Evolutionary conservation across 1,140 invertebrate genomes (phyloP), one percentile per base, ranked within the genome.

Genomic region (Phortica variegata): DNA sequence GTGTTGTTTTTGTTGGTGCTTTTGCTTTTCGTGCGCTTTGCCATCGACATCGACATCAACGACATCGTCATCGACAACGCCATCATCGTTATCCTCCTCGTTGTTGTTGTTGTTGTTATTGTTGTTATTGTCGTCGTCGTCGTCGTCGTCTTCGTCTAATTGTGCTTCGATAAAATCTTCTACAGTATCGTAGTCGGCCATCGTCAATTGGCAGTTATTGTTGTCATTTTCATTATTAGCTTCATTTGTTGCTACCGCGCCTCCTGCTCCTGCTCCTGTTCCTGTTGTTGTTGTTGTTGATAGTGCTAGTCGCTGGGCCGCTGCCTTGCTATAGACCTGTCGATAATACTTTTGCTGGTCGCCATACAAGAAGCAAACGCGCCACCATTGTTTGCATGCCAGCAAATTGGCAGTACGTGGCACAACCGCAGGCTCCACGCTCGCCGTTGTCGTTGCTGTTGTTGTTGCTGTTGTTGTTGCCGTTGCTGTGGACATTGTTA

Each of bases 321-420:
- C 73, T 58, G 82, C 79, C 63, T 82, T 84, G 9, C 85, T 86
- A 72, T 90, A 90, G 32, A 90, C 73, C 59, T 89, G 87, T 61
- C 87, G 78, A 78, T 90, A 90, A 75, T 89, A 87, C 66, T 89
- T 89, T 69, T 88, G 86, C 73, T 90, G 88, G 68, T 90, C 88
- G 19, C 88, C 88, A 65, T 90, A 87, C 78, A 90, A 86, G 84
- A 87, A 90, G 68, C 88, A 91, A 43, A 90, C 88, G 77, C 87
- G 88, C 88, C 88, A 90, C 88, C 88, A 91, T 79, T 90, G 87
- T 74, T 87, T 87, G 79, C 87, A 89, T 84, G 88, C 87, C 46
- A 90, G 76, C 66, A 88, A 83, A 77, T 87, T 87, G 36, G 84
- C 84, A 32, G 83, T 75, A 60, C 72, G 73, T 62, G 73, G 73